Evolutionary conservation across 2,888 invertebrate species (phyloP), one percentile per base, ranked within the genome.

Genomic region (Drosophila peninsularis): DNA sequence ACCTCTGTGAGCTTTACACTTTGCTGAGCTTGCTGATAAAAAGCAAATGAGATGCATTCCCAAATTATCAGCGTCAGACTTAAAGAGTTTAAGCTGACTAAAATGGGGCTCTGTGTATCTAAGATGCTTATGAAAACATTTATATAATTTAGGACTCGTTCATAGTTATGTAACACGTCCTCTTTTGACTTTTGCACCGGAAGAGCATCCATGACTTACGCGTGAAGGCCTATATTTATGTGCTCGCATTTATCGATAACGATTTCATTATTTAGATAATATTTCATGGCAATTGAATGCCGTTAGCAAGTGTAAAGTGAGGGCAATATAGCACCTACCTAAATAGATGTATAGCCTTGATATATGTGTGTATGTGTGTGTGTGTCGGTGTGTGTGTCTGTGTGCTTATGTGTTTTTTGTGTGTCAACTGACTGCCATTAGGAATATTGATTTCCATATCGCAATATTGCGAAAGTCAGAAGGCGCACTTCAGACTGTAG

Each of bases 401-500:
- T 49, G 37, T 39, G 19, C n/a, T 37, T 44, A 37, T 39, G n/a
- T 52, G 30, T 55, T 54, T 21, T 44, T 34, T 37, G 49, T 58
- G 54, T 70, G 78, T 67, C 71, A 66, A 62, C 68, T 88, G 80
- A 86, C 86, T 86, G 66, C 80, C 83, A 88, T 83, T 82, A 82
- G 80, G 71, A 82, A 86, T 88, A 83, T 83, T 83, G 83, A 83
- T 83, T 83, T 88, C 83, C 88, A 82, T 78, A 86, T 83, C 79
- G 81, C 71, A 77, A 71, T 80, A 82, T 71, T 74, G 71, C 70
- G 50, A 70, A 65, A 69, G 72, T 75, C 78, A 71, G 55, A 62
- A 37, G 47, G 37, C 44, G 17, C 21, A 62, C 54, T 47, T 32
- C 45, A 55, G 62, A 39, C 17, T 30, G 21, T 50, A 19, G 19